phyloP scores from a whole-genome alignment of 2,113 vertebrate species.

The Takifugu bimaculatus region DNA sequence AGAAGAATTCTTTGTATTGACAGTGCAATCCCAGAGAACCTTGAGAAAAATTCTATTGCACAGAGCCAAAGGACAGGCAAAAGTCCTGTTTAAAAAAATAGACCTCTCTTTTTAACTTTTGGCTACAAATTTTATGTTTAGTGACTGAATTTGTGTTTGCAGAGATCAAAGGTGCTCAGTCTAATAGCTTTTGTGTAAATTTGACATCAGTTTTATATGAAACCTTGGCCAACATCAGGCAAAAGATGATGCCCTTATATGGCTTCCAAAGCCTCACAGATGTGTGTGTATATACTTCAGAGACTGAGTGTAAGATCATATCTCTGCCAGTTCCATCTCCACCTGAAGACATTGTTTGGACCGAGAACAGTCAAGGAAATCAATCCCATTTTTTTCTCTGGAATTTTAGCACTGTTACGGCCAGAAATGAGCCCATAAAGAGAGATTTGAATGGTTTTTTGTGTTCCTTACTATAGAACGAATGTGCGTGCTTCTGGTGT shows the following conservation, averaged over 20 bases:
- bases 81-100: constrained; percentile 22
- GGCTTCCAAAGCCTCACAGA: constrained; percentile 37
- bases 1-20: neutral
- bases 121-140: constrained; percentile 26
- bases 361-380: constrained; percentile 34
- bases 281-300: constrained; percentile 5
- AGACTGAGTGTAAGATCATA: constrained; percentile 13
- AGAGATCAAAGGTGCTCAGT: constrained; percentile 27
- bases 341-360: constrained; percentile 40
- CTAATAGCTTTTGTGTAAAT: constrained; percentile 29
- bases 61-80: constrained; percentile 9
- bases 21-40: neutral
- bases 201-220: constrained; percentile 46
- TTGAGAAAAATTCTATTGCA: neutral
- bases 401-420: constrained; percentile 43
- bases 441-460: constrained; percentile 24
- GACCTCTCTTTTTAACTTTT: constrained; percentile 16
- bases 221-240: constrained; percentile 39
- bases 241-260: constrained; percentile 58
- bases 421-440: constrained; percentile 23
- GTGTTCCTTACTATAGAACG: constrained; percentile 24
- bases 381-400: constrained; percentile 35
- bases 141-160: constrained; percentile 18
- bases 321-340: constrained; percentile 25
- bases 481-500: constrained; percentile 33